Evolutionary conservation across 2,888 invertebrate genomes (phyloP).

Genomic region (Idaea dimidiata): DNA sequence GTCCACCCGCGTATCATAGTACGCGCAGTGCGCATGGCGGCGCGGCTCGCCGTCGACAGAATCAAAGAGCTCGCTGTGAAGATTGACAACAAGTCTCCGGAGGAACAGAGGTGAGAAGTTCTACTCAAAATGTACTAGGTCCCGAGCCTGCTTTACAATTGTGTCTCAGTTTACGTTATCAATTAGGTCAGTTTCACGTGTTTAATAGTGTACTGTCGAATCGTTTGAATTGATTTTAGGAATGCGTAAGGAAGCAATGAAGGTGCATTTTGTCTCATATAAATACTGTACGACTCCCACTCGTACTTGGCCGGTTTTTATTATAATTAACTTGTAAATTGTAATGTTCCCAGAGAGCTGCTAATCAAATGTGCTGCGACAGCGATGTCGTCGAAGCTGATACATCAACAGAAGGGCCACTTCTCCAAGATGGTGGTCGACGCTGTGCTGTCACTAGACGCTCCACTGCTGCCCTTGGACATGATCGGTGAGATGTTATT

Average conservation of each 20-base stretch:
- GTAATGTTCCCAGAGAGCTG: constrained; percentile 62
- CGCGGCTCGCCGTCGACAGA: constrained; percentile 89
- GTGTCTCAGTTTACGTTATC: too few relatives aligned
- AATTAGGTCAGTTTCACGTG: too few relatives aligned
- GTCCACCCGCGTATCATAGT: constrained; percentile 96
- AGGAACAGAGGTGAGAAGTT: constrained; percentile 79
- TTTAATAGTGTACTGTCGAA: too few relatives aligned
- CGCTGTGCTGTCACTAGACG: constrained; percentile 94
- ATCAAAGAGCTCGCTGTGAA: constrained; percentile 91
- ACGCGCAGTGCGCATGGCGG: constrained; percentile 91
- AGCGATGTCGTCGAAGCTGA: constrained; percentile 97
- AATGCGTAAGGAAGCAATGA: too few relatives aligned
- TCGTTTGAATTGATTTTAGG: too few relatives aligned
- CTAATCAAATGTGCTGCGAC: constrained; percentile 96
- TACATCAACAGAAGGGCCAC: constrained; percentile 96
- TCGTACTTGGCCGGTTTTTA: too few relatives aligned
- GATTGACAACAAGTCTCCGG: constrained; percentile 83
- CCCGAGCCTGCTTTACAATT: too few relatives aligned
- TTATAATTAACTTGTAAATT: not conserved
- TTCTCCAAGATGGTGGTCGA: constrained; percentile 99
- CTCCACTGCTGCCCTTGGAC: constrained; percentile 91
- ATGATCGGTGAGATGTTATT: constrained; percentile 98
- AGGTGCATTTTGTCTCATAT: too few relatives aligned
- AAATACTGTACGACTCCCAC: too few relatives aligned
- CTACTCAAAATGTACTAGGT: too few relatives aligned